A percentile compares a stretch with the other conserved stretches of the same genome.
Evolutionary conservation across 2,113 vertebrate species (phyloP).

Genomic region (Coreoperca whiteheadi): DNA sequence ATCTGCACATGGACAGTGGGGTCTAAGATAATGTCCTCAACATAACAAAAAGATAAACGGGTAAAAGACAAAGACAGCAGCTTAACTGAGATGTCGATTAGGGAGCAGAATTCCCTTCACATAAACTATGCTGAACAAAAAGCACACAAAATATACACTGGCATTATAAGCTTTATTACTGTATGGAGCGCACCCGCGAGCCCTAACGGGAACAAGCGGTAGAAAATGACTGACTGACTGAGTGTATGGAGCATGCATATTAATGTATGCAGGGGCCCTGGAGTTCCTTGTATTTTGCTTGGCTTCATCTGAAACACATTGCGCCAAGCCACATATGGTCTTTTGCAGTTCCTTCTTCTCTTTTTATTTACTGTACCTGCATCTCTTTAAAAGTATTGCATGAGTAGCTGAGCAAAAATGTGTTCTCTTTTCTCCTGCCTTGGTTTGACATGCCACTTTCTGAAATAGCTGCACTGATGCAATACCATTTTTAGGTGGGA

Average conservation of each 20-base stretch:
- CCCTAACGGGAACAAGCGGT: too few relatives aligned
- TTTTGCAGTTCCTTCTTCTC: background rate
- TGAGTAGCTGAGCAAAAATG: background rate
- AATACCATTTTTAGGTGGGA: constrained; percentile 1
- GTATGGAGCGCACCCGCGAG: too few relatives aligned
- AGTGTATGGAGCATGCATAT: background rate
- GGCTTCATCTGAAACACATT: background rate
- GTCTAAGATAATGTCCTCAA: constrained; percentile 8
- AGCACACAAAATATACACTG: background rate
- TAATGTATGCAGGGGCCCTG: background rate
- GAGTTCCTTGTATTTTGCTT: background rate
- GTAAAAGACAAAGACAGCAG: background rate
- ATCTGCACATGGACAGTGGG: constrained; percentile 11
- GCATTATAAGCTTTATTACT: background rate
- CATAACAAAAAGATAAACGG: constrained; percentile 1
- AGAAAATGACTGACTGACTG: too few relatives aligned
- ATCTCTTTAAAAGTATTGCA: background rate
- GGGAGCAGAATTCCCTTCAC: background rate
- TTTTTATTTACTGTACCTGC: background rate
- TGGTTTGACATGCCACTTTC: constrained; percentile 1
- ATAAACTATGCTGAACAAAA: background rate
- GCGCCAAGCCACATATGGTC: background rate
- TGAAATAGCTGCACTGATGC: constrained; percentile 32
- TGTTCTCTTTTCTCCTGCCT: background rate
- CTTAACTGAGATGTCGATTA: background rate